Conservation (phyloP, 1,140 invertebrate species). For the Bradysia coprophila region DNA sequence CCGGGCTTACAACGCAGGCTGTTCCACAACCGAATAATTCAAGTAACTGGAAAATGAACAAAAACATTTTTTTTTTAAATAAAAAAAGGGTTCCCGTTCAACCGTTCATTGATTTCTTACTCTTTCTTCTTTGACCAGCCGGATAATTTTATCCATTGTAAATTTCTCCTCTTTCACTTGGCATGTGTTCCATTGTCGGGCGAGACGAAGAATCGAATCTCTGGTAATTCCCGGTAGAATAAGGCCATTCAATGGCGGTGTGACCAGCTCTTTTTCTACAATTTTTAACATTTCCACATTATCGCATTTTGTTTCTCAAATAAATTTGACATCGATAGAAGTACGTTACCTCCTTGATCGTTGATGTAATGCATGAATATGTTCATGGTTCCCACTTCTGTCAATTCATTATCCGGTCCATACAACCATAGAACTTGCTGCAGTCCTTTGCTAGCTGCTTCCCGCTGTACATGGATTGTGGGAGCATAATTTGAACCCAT, state of each 20-base stretch:
- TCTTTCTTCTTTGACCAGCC: conserved; percentile 57
- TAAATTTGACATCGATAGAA: conserved; percentile 1
- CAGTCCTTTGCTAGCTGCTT: conserved; percentile 59
- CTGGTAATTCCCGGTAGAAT: conserved; percentile 90
- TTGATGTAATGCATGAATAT: conserved; percentile 83
- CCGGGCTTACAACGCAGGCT: conserved; percentile 80
- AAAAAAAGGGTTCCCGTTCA: neutral
- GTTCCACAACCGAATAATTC: conserved; percentile 93
- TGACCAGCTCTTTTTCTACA: conserved; percentile 78
- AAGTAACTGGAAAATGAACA: conserved; percentile 43
- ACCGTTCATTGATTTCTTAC: conserved; percentile 36
- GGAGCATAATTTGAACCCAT: conserved; percentile 89
- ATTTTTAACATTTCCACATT: conserved; percentile 4
- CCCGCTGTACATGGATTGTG: conserved; percentile 62
- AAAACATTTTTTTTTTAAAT: conserved; percentile 2
- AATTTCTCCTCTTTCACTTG: conserved; percentile 66
- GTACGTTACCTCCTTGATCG: conserved; percentile 67
- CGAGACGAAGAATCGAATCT: conserved; percentile 67
- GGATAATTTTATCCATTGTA: conserved; percentile 69
- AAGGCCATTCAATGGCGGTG: conserved; percentile 78
- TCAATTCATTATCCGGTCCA: conserved; percentile 83
- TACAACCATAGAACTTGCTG: conserved; percentile 97
- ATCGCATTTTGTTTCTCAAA: neutral
- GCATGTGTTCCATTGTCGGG: conserved; percentile 71
- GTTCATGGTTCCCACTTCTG: conserved; percentile 99